Conservation (phyloP, 1,140 invertebrate genomes). For the Bombus sibiricus region DNA sequence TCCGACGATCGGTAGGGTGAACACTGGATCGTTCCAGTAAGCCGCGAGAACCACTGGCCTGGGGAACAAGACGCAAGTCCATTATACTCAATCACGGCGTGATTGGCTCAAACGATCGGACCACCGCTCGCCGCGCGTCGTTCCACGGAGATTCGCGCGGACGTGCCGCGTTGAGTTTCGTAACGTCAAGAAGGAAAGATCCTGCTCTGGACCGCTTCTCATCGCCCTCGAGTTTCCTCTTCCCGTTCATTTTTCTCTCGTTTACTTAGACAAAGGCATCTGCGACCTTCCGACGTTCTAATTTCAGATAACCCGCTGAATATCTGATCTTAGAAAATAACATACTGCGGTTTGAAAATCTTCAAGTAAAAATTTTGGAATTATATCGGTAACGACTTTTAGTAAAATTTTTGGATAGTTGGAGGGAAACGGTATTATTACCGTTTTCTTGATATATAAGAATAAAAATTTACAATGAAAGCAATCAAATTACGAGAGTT, state of each 20-base stretch:
- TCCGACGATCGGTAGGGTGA: slow-evolving; percentile 42
- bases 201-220: slow-evolving; percentile 13
- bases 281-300: too few species aligned
- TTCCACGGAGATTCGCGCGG: slow-evolving; percentile 68
- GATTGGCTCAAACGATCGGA: slow-evolving; percentile 83
- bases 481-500: too few species aligned
- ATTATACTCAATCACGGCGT: slow-evolving; percentile 82
- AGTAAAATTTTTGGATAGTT: too few species aligned
- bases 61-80: slow-evolving; percentile 83
- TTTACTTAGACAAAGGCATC: neutral
- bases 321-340: too few species aligned
- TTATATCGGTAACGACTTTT: neutral
- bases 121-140: slow-evolving; percentile 76
- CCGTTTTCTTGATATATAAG: too few species aligned
- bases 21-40: slow-evolving; percentile 36
- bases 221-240: slow-evolving; percentile 15
- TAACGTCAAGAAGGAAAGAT: slow-evolving; percentile 63
- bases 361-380: neutral
- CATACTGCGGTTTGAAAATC: neutral
- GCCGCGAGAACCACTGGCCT: slow-evolving; percentile 78
- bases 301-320: too few species aligned
- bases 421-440: too few species aligned
- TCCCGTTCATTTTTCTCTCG: neutral
- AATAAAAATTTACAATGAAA: too few species aligned
- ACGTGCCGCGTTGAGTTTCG: slow-evolving; percentile 60